These are phyloP conservation scores for Phortica magna DNA, from an alignment of 2,888 invertebrate species.

Conservation along the genomic window DNA sequence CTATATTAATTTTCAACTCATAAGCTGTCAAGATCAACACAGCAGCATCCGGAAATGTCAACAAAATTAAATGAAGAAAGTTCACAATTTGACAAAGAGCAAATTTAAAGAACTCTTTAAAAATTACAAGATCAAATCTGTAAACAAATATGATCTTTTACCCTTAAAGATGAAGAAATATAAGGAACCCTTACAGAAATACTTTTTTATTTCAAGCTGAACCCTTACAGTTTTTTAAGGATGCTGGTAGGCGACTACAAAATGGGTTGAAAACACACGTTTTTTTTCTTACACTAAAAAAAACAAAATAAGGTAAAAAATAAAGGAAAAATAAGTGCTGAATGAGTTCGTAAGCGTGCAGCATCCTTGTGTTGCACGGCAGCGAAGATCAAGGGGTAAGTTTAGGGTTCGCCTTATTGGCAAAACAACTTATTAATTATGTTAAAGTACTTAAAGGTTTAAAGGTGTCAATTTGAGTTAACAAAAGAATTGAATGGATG, in stretches of 20 bases:
- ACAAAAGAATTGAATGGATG: neutral
- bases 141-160: constrained; percentile 38
- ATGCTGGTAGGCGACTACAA: neutral
- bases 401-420: constrained; percentile 54
- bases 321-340: neutral
- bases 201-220: neutral
- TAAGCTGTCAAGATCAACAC: neutral
- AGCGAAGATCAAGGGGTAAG: constrained; percentile 47
- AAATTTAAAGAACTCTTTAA: constrained; percentile 18
- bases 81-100: constrained; percentile 49
- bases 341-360: constrained; percentile 41
- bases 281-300: neutral
- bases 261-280: constrained; percentile 6
- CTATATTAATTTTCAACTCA: constrained; percentile 19
- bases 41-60: constrained; percentile 46
- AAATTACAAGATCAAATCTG: constrained; percentile 7
- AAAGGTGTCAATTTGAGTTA: neutral
- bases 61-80: constrained; percentile 64
- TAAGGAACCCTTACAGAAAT: constrained; percentile 25
- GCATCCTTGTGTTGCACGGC: constrained; percentile 51
- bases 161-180: constrained; percentile 44
- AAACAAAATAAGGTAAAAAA: neutral
- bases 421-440: constrained; percentile 69
- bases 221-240: neutral
- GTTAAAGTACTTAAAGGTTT: constrained; percentile 12